Evolutionary conservation across 35 echinoderm and acorn worm genomes (phyloP), one percentile per base, ranked within the genome.

Genomic region (Heliocidaris tuberculata): DNA sequence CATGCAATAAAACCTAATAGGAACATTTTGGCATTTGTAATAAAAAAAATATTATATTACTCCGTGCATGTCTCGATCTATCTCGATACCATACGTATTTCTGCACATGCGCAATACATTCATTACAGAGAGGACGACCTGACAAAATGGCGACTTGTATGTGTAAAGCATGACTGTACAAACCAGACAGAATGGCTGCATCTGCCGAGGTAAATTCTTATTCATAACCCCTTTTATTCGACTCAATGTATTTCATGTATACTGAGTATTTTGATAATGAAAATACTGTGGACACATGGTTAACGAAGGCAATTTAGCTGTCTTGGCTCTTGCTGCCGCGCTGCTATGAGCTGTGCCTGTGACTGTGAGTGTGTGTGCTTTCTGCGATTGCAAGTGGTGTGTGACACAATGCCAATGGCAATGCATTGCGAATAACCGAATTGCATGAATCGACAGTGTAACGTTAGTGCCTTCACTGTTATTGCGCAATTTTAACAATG

Each of bases 141-240:
- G 5, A 19, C 90, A 92, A 92, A 92, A 92, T 92, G 90, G 90
- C 90, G 90, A 92, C 90, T 48, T 92, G 17, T 92, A 92, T 92
- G 90, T 50, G 90, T 30, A 32, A 92, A 92, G 90, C 90, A 56
- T 92, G 90, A 92, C 90, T 92, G 9, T 56, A 27, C 5, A 50
- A 47, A 50, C 49, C 49, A 48, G 49, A 24, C 19, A 92, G 48
- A 92, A 92, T 92, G 90, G 90, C 90, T 48, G 90, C 90, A 30
- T 92, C 50, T 48, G 90, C 90, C n/a, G 90, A 92, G 90, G 90
- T 92, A 92, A 92, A 48, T 17, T 70, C 16, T 70, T 27, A 27
- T 27, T 24, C 31, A 10, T 16, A 35, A 88, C 31, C 1, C 13
- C 30, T 88, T 13, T 4, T 24, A 32, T 88, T 13, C 2, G 31